Evolutionary conservation across 2,888 invertebrate genomes (phyloP).

Genomic region (Siphlonurus alternatus): DNA sequence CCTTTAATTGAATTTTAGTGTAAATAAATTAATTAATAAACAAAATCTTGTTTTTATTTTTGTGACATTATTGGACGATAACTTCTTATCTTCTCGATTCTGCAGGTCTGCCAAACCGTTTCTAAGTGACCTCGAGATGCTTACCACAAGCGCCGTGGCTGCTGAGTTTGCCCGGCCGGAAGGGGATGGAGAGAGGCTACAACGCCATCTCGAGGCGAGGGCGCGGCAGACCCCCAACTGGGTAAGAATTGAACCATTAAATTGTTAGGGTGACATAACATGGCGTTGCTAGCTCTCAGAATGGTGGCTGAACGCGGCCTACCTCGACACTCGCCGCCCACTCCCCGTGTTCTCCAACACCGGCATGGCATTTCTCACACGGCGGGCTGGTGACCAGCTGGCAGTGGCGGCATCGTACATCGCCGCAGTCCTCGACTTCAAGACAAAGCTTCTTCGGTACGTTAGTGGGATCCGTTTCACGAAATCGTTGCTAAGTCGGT

Average conservation of each 20-base stretch:
- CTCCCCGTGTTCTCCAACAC: not conserved
- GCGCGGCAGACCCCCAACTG: not conserved
- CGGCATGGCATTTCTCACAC: not conserved
- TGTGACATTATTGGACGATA: no score
- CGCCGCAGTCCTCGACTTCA: not conserved
- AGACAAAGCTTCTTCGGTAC: not conserved
- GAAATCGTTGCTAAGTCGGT: no score
- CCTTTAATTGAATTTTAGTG: no score
- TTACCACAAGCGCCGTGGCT: not conserved
- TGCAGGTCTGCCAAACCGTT: not conserved
- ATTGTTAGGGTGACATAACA: no score
- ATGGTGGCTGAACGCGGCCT: not conserved
- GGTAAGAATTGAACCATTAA: no score
- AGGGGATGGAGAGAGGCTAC: not conserved
- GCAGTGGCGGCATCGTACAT: not conserved
- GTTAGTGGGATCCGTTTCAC: no score
- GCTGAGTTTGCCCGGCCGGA: not conserved
- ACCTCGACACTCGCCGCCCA: not conserved
- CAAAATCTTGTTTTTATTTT: no score
- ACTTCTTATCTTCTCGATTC: no score
- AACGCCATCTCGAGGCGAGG: not conserved
- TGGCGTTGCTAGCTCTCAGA: not conserved
- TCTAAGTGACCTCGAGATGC: not conserved
- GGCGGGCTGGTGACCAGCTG: not conserved
- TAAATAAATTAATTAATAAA: no score